phyloP scores from a whole-genome alignment of 2,888 invertebrate species.

The Fabriciana adippe region DNA sequence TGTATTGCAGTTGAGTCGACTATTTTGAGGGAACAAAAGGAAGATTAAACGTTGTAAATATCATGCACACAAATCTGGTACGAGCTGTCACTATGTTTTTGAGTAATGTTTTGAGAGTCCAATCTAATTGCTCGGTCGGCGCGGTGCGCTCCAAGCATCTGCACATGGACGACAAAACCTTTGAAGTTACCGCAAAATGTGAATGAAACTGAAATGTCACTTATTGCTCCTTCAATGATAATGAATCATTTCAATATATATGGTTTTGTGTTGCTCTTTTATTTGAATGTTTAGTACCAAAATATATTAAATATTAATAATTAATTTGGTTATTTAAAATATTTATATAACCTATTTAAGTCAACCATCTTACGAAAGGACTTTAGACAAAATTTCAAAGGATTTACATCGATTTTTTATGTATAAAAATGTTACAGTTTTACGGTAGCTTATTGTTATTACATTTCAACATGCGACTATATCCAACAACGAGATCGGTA shows the following conservation, averaged over 20 bases:
- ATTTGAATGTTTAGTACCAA: too few species aligned
- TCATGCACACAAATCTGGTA: slow-evolving; percentile 36
- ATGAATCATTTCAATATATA: slow-evolving; percentile 18
- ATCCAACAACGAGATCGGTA: slow-evolving; percentile 5
- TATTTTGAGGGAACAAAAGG: not conserved
- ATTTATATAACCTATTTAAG: too few species aligned
- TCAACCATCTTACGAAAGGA: too few species aligned
- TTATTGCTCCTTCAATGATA: slow-evolving; percentile 34
- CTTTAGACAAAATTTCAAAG: too few species aligned
- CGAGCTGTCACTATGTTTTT: slow-evolving; percentile 41
- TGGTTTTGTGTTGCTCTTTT: too few species aligned
- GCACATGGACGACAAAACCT: slow-evolving; percentile 39
- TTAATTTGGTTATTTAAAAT: too few species aligned
- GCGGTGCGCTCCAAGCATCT: slow-evolving; percentile 37
- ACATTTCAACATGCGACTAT: slow-evolving; percentile 17
- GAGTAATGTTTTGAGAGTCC: slow-evolving; percentile 44
- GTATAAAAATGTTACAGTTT: not conserved
- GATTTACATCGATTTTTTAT: too few species aligned
- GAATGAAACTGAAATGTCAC: slow-evolving; percentile 38
- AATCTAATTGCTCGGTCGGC: slow-evolving; percentile 41
- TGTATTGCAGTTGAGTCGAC: not conserved
- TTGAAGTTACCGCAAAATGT: slow-evolving; percentile 42
- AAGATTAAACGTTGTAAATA: not conserved
- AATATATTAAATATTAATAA: too few species aligned
- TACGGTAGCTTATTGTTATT: slow-evolving; percentile 10